Percentiles rank a stretch among this genome's conserved stretches.
Evolutionary conservation across 1,140 invertebrate species (phyloP).

Genomic region (Eubasilissa regina): DNA sequence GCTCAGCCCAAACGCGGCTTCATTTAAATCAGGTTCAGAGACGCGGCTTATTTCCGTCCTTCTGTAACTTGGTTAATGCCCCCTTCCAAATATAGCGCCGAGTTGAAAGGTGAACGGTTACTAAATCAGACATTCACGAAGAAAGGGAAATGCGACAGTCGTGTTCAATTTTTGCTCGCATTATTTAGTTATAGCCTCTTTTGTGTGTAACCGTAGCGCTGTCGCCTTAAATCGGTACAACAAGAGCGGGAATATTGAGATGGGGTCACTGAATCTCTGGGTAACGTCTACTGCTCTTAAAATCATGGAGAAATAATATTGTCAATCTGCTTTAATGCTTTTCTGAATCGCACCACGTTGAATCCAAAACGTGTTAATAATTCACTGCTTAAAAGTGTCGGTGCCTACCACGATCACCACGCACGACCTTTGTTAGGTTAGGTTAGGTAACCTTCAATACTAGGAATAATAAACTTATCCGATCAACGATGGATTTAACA

Average conservation of each 20-base stretch:
- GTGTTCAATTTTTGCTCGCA: too few species aligned
- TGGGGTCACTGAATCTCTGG: conserved; percentile 29
- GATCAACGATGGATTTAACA: too few species aligned
- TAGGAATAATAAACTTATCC: too few species aligned
- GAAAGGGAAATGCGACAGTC: background rate
- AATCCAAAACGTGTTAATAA: too few species aligned
- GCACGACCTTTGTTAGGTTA: too few species aligned
- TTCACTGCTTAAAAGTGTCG: too few species aligned
- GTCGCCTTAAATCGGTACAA: background rate
- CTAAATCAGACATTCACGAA: background rate
- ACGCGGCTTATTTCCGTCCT: conserved; percentile 27
- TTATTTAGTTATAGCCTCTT: too few species aligned
- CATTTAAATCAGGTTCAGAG: conserved; percentile 18
- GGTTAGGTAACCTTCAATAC: too few species aligned
- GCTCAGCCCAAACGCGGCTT: background rate
- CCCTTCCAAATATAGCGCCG: conserved; percentile 12
- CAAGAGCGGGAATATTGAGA: background rate
- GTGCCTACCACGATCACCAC: too few species aligned
- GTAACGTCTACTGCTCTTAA: background rate
- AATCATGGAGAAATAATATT: too few species aligned
- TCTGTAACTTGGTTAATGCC: conserved; percentile 33
- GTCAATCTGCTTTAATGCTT: too few species aligned
- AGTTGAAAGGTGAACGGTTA: conserved; percentile 30
- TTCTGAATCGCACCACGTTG: too few species aligned
- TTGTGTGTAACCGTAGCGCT: background rate